Evolutionary conservation across 2,888 invertebrate species (phyloP).

Genomic region (Athripsodes cinereus): DNA sequence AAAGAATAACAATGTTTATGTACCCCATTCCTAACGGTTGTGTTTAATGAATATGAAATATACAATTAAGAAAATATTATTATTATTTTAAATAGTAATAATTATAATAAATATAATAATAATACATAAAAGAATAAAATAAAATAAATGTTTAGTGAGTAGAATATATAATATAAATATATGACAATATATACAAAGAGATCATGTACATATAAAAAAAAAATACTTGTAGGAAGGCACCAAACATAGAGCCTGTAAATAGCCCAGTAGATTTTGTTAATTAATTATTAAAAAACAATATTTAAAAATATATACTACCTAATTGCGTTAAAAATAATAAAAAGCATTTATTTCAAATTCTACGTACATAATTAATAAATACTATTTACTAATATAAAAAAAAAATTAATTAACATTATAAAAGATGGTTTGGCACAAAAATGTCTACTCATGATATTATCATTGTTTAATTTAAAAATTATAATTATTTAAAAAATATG

Average conservation of each 20-base stretch:
- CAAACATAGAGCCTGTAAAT: background rate
- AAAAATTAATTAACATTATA: too few species aligned
- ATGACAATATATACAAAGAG: background rate
- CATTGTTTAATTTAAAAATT: too few species aligned
- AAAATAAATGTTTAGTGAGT: background rate
- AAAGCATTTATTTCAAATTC: too few species aligned
- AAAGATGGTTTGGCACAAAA: too few species aligned
- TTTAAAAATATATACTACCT: constrained; percentile 2
- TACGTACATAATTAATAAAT: too few species aligned
- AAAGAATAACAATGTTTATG: background rate
- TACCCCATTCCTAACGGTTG: constrained; percentile 27
- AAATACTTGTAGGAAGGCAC: background rate
- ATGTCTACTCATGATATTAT: too few species aligned
- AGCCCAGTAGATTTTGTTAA: background rate
- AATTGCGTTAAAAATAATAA: background rate
- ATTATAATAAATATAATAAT: constrained; percentile 22
- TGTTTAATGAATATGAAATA: constrained; percentile 20
- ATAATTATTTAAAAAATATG: too few species aligned
- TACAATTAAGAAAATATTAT: constrained; percentile 12
- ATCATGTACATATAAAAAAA: background rate
- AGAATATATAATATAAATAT: background rate
- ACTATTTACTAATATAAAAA: too few species aligned
- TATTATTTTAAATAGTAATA: constrained; percentile 25
- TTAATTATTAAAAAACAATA: constrained; percentile 4
- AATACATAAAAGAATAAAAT: constrained; percentile 11